These are phyloP conservation scores for Parnassius apollo DNA, from an alignment of 2,888 invertebrate genomes.

Conservation along the genomic window DNA sequence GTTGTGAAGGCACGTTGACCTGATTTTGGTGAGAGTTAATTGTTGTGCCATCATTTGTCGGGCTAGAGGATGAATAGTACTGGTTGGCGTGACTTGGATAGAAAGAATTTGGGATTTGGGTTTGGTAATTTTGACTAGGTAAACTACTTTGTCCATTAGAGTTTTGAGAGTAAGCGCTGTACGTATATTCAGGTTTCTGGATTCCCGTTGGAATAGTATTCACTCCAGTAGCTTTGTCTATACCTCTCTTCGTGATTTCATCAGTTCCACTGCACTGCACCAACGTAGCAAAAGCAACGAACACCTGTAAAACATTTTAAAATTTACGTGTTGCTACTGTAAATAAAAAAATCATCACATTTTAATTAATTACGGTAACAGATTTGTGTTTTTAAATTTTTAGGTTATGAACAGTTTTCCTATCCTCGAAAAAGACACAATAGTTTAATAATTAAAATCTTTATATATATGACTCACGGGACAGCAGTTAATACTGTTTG, in stretches of 20 bases:
- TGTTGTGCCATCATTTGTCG: slow-evolving; percentile 39
- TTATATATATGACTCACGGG: too few species aligned
- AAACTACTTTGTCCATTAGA: slow-evolving; percentile 44
- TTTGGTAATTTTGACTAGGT: slow-evolving; percentile 51
- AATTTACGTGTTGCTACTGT: too few species aligned
- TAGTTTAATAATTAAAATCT: too few species aligned
- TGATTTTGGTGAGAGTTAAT: slow-evolving; percentile 40
- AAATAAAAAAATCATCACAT: too few species aligned
- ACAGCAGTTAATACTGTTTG: too few species aligned
- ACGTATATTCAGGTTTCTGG: slow-evolving; percentile 73
- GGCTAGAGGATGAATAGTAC: slow-evolving; percentile 53
- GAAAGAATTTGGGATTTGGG: slow-evolving; percentile 61
- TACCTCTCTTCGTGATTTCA: slow-evolving; percentile 68
- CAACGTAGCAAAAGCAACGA: slow-evolving; percentile 58
- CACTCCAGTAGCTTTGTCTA: slow-evolving; percentile 57
- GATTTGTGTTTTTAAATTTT: too few species aligned
- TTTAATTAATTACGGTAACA: too few species aligned
- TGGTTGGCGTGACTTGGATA: slow-evolving; percentile 63
- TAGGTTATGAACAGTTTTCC: too few species aligned
- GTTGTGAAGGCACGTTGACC: slow-evolving; percentile 34
- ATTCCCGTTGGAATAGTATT: slow-evolving; percentile 69
- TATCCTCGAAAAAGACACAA: too few species aligned
- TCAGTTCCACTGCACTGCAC: slow-evolving; percentile 61
- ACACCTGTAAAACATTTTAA: slow-evolving; percentile 53
- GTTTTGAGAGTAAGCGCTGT: slow-evolving; percentile 60